Conservation (phyloP, 2,797 vertebrate species). For the Antrozous pallidus region DNA sequence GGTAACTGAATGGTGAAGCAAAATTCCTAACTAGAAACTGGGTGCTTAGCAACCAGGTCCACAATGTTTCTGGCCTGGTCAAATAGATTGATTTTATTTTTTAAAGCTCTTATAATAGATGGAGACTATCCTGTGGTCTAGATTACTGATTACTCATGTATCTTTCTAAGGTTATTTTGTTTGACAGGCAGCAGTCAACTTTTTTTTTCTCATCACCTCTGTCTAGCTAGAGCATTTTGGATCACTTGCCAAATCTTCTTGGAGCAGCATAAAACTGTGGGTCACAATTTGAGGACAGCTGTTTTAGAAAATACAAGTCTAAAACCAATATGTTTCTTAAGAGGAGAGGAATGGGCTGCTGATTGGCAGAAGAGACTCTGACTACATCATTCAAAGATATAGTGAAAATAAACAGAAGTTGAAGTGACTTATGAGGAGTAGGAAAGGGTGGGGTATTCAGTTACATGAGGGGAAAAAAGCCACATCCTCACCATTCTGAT, state of each 20-base stretch:
- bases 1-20: background rate
- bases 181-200: slow-evolving; percentile 11
- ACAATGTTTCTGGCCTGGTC: slow-evolving; percentile 52
- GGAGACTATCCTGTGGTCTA: slow-evolving; percentile 50
- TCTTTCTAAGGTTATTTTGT: slow-evolving; percentile 38
- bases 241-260: background rate
- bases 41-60: slow-evolving; percentile 57
- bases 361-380: background rate
- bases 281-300: background rate
- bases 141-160: slow-evolving; percentile 40
- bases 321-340: background rate
- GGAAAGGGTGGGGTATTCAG: background rate
- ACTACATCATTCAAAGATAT: background rate
- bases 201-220: slow-evolving; percentile 4
- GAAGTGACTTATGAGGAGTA: background rate
- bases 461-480: background rate
- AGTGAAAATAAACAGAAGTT: background rate
- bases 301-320: background rate
- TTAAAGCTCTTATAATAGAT: slow-evolving; percentile 61
- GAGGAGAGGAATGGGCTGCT: background rate
- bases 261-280: background rate
- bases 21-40: slow-evolving; percentile 40
- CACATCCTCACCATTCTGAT: background rate
- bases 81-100: slow-evolving; percentile 65
- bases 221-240: background rate